phyloP scores from a whole-genome alignment of 2,888 invertebrate genomes.

The Agonopterix arenella region DNA sequence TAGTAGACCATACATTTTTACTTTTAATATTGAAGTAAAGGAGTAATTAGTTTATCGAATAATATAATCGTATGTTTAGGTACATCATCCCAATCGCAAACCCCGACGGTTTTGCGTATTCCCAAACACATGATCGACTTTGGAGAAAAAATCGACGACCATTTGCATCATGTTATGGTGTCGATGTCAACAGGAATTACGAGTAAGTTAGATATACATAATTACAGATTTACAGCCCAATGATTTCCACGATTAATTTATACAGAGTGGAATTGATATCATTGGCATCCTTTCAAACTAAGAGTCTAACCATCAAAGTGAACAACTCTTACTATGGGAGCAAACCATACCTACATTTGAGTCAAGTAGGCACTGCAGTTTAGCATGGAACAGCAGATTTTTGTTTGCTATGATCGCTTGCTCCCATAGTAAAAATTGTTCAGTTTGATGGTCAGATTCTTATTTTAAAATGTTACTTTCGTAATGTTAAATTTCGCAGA shows the following conservation, averaged over 20 bases:
- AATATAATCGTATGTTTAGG: constrained; percentile 24
- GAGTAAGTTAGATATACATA: constrained; percentile 24
- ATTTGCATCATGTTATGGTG: constrained; percentile 68
- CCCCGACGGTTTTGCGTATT: constrained; percentile 89
- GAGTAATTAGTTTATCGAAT: background rate
- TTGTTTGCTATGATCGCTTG: too few species aligned
- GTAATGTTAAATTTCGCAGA: too few species aligned
- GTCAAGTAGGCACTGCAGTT: too few species aligned
- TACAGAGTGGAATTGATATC: background rate
- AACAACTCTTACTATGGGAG: too few species aligned
- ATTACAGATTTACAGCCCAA: background rate
- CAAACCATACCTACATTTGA: too few species aligned
- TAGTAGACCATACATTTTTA: constrained; percentile 5
- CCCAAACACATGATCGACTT: constrained; percentile 82
- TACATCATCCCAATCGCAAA: constrained; percentile 83
- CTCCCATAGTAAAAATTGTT: background rate
- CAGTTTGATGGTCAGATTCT: background rate
- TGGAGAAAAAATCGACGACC: constrained; percentile 84
- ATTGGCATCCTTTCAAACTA: too few species aligned
- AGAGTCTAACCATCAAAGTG: too few species aligned
- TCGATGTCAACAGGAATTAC: constrained; percentile 89
- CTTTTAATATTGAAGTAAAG: background rate
- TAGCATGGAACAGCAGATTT: too few species aligned
- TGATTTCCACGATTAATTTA: background rate
- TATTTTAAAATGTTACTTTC: too few species aligned